Conservation (phyloP, 2,888 invertebrate species). For the Hydrotaea cyrtoneurina region DNA sequence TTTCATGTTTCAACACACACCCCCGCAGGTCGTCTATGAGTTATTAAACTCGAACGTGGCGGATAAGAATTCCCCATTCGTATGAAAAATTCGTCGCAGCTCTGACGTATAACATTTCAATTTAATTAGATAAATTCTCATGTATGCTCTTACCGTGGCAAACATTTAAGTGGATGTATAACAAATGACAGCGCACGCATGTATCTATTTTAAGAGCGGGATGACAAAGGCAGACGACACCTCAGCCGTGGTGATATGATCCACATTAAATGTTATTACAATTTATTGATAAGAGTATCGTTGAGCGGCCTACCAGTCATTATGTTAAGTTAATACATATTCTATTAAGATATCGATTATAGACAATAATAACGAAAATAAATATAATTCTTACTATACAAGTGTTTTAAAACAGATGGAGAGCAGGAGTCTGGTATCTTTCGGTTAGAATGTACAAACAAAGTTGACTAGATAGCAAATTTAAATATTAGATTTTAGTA, state of each 20-base stretch:
- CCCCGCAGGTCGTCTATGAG: neutral
- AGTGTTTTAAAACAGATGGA: no score
- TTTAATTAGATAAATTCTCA: conserved; percentile 3
- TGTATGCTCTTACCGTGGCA: neutral
- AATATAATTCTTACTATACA: no score
- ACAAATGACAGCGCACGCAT: no score
- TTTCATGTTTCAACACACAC: neutral
- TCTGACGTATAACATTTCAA: conserved; percentile 1
- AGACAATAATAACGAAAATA: no score
- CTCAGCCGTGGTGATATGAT: neutral
- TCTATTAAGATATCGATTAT: no score
- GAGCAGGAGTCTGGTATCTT: no score
- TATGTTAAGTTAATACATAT: no score
- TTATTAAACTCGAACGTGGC: neutral
- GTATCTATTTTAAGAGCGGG: neutral
- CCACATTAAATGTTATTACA: neutral
- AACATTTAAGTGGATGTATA: conserved; percentile 7
- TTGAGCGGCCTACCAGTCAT: no score
- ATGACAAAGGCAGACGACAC: neutral
- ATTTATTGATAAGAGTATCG: no score
- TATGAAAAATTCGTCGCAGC: neutral
- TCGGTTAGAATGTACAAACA: no score
- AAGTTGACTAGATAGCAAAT: no score
- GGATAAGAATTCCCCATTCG: neutral
- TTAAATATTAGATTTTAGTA: no score